A percentile compares a stretch with the other conserved stretches of the same genome.
Evolutionary conservation across 2,888 invertebrate genomes (phyloP).

Genomic region (Dicyrtoma fusca): DNA sequence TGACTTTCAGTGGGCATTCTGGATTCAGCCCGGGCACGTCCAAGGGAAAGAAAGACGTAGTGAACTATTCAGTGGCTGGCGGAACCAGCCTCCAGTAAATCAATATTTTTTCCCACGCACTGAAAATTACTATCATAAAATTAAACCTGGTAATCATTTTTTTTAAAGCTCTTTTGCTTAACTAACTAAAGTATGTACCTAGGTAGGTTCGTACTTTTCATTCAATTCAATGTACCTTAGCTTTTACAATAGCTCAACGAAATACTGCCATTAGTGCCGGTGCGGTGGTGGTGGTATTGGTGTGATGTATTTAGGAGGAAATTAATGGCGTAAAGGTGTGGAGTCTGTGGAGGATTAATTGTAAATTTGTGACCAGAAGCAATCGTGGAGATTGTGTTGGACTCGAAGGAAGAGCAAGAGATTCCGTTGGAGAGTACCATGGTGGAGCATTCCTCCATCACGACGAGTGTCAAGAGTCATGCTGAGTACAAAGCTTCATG

Average conservation of each 20-base stretch:
- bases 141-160: slow-evolving; percentile 52
- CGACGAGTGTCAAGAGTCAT: slow-evolving; percentile 55
- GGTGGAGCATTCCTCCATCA: slow-evolving; percentile 55
- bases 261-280: too few species aligned
- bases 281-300: too few species aligned
- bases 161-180: neutral
- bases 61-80: slow-evolving; percentile 49
- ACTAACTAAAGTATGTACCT: neutral
- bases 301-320: too few species aligned
- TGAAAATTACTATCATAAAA: slow-evolving; percentile 55
- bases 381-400: slow-evolving; percentile 54
- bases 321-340: too few species aligned
- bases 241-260: too few species aligned
- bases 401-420: slow-evolving; percentile 42
- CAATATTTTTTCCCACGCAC: slow-evolving; percentile 54
- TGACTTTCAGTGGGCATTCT: slow-evolving; percentile 9
- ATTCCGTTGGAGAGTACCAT: slow-evolving; percentile 45
- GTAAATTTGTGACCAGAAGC: slow-evolving; percentile 45
- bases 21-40: slow-evolving; percentile 24
- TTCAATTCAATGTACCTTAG: neutral
- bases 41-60: slow-evolving; percentile 34
- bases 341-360: neutral
- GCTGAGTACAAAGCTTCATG: slow-evolving; percentile 56
- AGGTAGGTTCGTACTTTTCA: neutral
- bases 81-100: slow-evolving; percentile 48